These are phyloP conservation scores for Typhlichthys subterraneus DNA, from an alignment of 2,797 vertebrate species.

Conservation along the genomic window DNA sequence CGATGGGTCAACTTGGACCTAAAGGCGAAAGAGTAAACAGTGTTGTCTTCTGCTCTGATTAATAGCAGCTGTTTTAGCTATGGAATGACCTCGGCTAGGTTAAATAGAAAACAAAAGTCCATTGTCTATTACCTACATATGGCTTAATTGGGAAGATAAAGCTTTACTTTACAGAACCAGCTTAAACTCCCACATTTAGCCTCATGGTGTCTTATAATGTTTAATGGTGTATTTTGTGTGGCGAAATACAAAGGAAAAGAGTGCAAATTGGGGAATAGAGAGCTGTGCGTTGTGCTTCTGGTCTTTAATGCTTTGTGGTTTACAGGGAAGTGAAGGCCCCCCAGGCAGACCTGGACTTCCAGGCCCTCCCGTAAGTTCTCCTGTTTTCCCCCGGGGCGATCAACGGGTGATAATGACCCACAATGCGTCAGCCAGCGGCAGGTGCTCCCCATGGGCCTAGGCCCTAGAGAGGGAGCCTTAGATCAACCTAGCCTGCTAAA, in stretches of 20 bases:
- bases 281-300: too few relatives aligned
- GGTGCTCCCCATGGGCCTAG: not conserved
- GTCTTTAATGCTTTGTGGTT: slow-evolving; percentile 49
- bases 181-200: not conserved
- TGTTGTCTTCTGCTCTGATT: too few relatives aligned
- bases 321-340: slow-evolving; percentile 90
- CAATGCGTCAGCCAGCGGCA: slow-evolving; percentile 1
- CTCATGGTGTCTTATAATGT: not conserved
- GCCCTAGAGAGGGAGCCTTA: not conserved
- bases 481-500: too few relatives aligned
- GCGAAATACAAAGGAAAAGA: too few relatives aligned
- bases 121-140: not conserved
- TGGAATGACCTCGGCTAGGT: slow-evolving; percentile 7
- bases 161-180: too few relatives aligned
- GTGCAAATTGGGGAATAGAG: too few relatives aligned
- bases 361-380: slow-evolving; percentile 90
- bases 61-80: not conserved
- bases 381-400: slow-evolving; percentile 7
- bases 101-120: not conserved
- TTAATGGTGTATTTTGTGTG: not conserved
- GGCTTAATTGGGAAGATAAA: not conserved
- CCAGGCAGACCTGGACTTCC: slow-evolving; percentile 89
- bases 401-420: slow-evolving; percentile 22
- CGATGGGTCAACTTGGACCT: slow-evolving; percentile 79
- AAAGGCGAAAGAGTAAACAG: slow-evolving; percentile 90